Evolutionary conservation across 1,140 invertebrate species (phyloP).

Genomic region (Papilio machaon): DNA sequence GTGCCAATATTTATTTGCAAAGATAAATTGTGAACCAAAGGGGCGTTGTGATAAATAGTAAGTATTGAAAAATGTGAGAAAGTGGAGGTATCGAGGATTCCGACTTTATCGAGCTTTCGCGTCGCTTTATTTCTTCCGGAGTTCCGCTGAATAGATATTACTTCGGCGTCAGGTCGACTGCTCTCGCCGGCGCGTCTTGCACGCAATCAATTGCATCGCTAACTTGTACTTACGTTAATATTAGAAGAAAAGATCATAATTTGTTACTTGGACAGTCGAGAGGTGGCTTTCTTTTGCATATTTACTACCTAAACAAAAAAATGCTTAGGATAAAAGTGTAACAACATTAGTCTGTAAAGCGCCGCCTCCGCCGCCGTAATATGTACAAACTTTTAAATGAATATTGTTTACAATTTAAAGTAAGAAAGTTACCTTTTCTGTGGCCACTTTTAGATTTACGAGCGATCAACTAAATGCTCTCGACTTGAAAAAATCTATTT

Average conservation of each 20-base stretch:
- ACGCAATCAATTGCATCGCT: background rate
- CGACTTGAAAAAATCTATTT: background rate
- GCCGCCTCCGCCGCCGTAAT: background rate
- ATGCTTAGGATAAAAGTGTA: background rate
- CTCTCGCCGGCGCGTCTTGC: background rate
- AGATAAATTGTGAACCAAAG: background rate
- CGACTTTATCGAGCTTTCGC: background rate
- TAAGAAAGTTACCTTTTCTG: background rate
- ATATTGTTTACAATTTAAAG: background rate
- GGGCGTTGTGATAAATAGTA: background rate
- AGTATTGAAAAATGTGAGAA: background rate
- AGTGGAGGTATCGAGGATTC: background rate
- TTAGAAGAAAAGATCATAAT: background rate
- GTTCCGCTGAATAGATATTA: background rate
- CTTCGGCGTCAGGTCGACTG: background rate
- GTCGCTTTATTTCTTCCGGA: background rate
- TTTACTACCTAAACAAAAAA: background rate
- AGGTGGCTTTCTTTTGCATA: background rate
- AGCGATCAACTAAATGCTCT: background rate
- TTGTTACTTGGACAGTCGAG: background rate
- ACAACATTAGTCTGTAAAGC: too few species aligned
- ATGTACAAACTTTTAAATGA: background rate
- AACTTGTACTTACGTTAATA: background rate
- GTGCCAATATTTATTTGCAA: background rate
- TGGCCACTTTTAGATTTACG: background rate